Percentiles rank a stretch among this genome's conserved stretches.
These are phyloP conservation scores for Laterallus jamaicensis DNA, from an alignment of 2,113 vertebrate species.

Conservation along the genomic window DNA sequence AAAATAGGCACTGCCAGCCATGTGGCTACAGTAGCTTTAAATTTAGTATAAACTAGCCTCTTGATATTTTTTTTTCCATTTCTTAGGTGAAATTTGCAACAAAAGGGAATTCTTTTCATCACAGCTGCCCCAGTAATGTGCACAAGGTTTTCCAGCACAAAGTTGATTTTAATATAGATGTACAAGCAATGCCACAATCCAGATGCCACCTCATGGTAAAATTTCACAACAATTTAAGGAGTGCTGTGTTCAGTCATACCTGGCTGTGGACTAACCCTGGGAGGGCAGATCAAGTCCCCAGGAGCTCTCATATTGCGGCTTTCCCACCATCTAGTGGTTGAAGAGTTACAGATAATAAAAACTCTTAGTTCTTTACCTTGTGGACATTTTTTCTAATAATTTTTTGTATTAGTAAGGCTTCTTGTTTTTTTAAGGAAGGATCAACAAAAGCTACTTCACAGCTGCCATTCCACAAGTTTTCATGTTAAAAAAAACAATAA, in stretches of 20 bases:
- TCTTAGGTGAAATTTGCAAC: background rate
- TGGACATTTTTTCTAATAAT: background rate
- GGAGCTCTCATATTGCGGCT: background rate
- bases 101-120: background rate
- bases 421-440: background rate
- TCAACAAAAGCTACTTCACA: background rate
- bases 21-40: background rate
- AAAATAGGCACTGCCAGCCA: background rate
- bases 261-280: background rate
- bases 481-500: background rate
- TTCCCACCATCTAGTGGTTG: constrained; percentile 59
- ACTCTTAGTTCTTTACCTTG: background rate
- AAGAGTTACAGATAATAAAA: constrained; percentile 19
- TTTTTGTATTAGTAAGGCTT: background rate
- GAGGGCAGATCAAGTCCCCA: background rate
- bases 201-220: background rate
- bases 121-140: background rate
- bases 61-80: background rate
- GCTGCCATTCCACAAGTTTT: background rate
- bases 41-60: background rate
- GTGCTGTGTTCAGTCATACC: background rate
- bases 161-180: background rate
- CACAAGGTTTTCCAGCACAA: background rate
- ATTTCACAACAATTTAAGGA: background rate
- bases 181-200: background rate